Conservation (phyloP, 1,140 invertebrate species). For the Neuroterus valhalla region DNA sequence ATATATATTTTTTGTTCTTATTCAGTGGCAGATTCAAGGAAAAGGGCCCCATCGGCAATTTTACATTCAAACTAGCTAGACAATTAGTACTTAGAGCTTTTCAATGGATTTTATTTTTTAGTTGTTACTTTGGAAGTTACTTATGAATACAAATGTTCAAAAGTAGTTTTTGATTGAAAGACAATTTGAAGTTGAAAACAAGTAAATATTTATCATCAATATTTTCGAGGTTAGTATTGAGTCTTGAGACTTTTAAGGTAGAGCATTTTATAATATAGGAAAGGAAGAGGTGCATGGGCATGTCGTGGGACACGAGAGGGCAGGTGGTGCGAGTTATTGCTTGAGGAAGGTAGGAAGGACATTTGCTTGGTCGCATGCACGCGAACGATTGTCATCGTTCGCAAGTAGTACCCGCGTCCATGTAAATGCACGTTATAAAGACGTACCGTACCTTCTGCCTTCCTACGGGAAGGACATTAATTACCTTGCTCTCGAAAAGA, state of each 20-base stretch:
- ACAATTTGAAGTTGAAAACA: no score
- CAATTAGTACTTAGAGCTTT: no score
- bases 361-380: constrained; percentile 32
- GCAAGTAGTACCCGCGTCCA: constrained; percentile 45
- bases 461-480: background rate
- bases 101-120: no score
- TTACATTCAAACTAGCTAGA: no score
- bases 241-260: no score
- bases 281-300: constrained; percentile 18
- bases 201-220: background rate
- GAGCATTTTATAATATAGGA: background rate
- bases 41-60: no score
- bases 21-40: no score
- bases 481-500: background rate
- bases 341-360: constrained; percentile 4
- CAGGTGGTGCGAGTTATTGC: constrained; percentile 35
- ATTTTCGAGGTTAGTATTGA: background rate
- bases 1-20: no score
- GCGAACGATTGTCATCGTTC: constrained; percentile 33
- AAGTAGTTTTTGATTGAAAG: no score
- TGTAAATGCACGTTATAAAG: constrained; percentile 42
- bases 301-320: constrained; percentile 39
- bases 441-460: constrained; percentile 30
- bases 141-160: no score
- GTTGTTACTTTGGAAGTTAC: no score